Conservation (phyloP, 2,888 invertebrate species). For the Chalcosyrphus nemorum region DNA sequence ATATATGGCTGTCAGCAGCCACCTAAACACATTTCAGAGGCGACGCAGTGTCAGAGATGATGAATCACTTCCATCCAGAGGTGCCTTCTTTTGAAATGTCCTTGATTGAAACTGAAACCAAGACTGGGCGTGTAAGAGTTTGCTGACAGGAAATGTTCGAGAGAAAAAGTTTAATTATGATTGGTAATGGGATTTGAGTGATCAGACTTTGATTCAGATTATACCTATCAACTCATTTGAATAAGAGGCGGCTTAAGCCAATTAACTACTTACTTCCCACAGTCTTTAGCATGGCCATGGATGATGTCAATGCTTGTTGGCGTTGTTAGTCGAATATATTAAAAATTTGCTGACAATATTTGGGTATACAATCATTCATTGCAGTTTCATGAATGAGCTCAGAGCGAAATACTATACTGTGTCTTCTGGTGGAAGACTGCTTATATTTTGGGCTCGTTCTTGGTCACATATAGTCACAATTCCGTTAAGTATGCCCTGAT, state of each 20-base stretch:
- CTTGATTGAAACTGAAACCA: conserved; percentile 28
- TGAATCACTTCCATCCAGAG: conserved; percentile 34
- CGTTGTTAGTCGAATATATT: too few species aligned
- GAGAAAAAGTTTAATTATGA: conserved; percentile 21
- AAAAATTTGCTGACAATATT: too few species aligned
- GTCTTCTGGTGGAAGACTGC: too few species aligned
- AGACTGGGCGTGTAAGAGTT: not conserved
- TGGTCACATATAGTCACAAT: too few species aligned
- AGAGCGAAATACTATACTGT: too few species aligned
- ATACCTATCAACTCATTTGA: not conserved
- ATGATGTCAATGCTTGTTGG: conserved; percentile 7
- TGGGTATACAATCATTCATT: too few species aligned
- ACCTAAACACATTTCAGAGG: not conserved
- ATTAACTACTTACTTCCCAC: conserved; percentile 33
- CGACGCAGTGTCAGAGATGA: conserved; percentile 21
- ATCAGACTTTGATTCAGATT: conserved; percentile 17
- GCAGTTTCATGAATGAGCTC: too few species aligned
- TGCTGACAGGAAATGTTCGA: conserved; percentile 37
- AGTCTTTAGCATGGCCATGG: not conserved
- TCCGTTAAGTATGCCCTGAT: too few species aligned
- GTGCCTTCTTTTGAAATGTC: conserved; percentile 9
- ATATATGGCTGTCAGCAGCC: conserved; percentile 32
- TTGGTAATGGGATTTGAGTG: conserved; percentile 15
- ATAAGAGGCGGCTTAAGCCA: not conserved
- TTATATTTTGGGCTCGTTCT: too few species aligned